These are phyloP conservation scores for Pteruthius melanotis DNA, from an alignment of 2,113 vertebrate species.

Conservation along the genomic window DNA sequence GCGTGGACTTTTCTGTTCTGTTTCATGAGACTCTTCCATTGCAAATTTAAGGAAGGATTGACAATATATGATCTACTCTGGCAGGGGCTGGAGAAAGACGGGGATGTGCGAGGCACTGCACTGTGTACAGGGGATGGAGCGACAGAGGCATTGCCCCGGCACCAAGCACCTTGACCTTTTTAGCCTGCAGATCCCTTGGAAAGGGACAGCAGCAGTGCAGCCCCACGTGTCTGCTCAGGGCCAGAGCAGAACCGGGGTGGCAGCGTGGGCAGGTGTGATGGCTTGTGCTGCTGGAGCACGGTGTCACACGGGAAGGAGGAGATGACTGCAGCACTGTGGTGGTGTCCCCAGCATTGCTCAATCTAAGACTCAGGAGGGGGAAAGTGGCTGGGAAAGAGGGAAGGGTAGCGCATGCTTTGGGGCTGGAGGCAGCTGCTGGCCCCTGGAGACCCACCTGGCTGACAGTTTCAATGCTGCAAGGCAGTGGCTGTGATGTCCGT, in stretches of 20 bases:
- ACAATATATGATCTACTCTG: background rate
- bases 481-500: background rate
- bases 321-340: background rate
- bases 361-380: background rate
- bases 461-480: background rate
- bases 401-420: background rate
- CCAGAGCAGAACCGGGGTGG: background rate
- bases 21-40: conserved; percentile 42
- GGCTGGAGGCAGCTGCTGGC: background rate
- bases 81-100: conserved; percentile 11
- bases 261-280: background rate
- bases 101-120: background rate
- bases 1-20: conserved; percentile 58
- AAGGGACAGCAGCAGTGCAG: background rate
- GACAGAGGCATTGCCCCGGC: background rate
- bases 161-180: background rate
- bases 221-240: background rate
- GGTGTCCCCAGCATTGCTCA: background rate
- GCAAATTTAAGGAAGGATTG: conserved; percentile 12
- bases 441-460: background rate
- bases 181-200: background rate
- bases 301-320: background rate
- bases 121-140: background rate
- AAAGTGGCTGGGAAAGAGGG: background rate
- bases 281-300: background rate